A percentile compares a stretch with the other conserved stretches of the same genome.
Evolutionary conservation across 2,797 vertebrate genomes (phyloP).

Genomic region (Miopithecus talapoin): DNA sequence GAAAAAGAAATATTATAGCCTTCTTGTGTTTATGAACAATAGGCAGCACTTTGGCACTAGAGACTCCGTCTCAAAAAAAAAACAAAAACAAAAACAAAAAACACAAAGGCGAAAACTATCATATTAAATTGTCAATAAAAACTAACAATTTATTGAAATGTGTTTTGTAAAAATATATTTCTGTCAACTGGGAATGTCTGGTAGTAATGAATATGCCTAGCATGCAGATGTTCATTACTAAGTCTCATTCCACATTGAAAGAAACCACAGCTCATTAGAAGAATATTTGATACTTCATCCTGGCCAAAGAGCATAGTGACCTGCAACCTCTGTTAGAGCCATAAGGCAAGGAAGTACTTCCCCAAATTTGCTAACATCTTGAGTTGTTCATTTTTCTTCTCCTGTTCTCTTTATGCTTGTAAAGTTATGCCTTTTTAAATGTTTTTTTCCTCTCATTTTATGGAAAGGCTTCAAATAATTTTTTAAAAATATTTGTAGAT

Average conservation of each 20-base stretch:
- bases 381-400: not conserved
- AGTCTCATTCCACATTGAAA: not conserved
- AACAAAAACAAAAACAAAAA: rapidly evolving
- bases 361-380: not conserved
- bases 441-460: not conserved
- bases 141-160: not conserved
- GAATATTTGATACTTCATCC: not conserved
- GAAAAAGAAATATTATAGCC: too few species aligned
- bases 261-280: not conserved
- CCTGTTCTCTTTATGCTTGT: not conserved
- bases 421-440: not conserved
- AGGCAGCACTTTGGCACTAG: too few species aligned
- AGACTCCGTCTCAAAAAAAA: too few species aligned
- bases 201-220: too few species aligned
- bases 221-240: not conserved
- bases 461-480: not conserved
- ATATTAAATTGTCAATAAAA: not conserved
- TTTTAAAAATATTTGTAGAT: not conserved
- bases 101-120: not conserved
- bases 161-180: not conserved
- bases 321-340: not conserved
- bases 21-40: too few species aligned
- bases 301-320: not conserved
- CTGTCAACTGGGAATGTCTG: not conserved
- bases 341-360: not conserved